Percentiles rank a stretch among this genome's conserved stretches.
These are phyloP conservation scores for Tachina lurida DNA, from an alignment of 2,888 invertebrate genomes.

Conservation along the genomic window DNA sequence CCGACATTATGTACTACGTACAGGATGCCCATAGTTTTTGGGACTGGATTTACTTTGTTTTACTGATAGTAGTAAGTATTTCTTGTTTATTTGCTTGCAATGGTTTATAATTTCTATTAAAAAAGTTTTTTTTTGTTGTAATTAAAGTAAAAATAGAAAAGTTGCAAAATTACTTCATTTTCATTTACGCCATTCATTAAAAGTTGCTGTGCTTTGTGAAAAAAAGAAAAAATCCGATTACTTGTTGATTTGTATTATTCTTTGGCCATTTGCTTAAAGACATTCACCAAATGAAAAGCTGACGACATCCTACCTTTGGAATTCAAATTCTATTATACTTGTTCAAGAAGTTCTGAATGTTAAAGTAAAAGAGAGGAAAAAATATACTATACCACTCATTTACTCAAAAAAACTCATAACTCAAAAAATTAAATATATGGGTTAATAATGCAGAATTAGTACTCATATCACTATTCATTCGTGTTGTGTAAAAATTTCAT, in stretches of 20 bases:
- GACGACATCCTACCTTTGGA: slow-evolving; percentile 2
- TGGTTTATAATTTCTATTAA: slow-evolving; percentile 2
- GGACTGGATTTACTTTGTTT: slow-evolving; percentile 99
- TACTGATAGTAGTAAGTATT: slow-evolving; percentile 97
- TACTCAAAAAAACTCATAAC: too few relatives aligned
- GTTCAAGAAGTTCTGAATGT: slow-evolving; percentile 40
- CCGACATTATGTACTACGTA: slow-evolving; percentile 99
- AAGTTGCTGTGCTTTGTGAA: slow-evolving; percentile 30
- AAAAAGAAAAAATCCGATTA: slow-evolving; percentile 11
- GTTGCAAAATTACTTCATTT: slow-evolving; percentile 18
- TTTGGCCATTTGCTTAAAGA: background rate
- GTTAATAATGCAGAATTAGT: too few relatives aligned
- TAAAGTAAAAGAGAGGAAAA: background rate
- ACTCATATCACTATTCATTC: too few relatives aligned
- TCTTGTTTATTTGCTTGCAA: background rate
- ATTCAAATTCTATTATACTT: slow-evolving; percentile 48
- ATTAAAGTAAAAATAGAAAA: background rate
- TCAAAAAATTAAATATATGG: too few relatives aligned
- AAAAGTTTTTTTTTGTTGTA: slow-evolving; percentile 2
- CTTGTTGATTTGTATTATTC: slow-evolving; percentile 40
- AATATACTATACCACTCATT: too few relatives aligned
- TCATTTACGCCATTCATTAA: slow-evolving; percentile 15
- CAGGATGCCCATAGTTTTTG: slow-evolving; percentile 99
- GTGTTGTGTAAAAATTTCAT: too few relatives aligned
- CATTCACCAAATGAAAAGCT: background rate